phyloP scores from a whole-genome alignment of 2,888 invertebrate genomes.

The Plemyria rubiginata region DNA sequence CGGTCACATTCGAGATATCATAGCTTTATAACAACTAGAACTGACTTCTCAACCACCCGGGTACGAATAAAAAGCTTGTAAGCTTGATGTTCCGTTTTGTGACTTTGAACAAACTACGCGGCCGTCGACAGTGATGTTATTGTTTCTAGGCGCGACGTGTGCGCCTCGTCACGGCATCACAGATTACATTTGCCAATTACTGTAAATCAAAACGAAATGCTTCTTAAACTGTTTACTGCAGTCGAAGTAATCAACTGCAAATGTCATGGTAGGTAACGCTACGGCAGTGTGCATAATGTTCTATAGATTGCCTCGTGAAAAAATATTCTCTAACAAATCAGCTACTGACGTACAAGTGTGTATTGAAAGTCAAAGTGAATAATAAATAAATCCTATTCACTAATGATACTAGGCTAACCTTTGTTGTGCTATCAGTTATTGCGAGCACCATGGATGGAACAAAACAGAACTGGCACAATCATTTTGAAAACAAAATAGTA shows the following conservation, averaged over 20 bases:
- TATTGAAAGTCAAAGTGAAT: too few relatives aligned
- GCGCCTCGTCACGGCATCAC: constrained; percentile 5
- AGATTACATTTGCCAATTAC: constrained; percentile 14
- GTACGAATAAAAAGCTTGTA: not conserved
- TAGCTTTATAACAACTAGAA: not conserved
- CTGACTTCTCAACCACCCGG: not conserved
- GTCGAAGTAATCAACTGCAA: constrained; percentile 14
- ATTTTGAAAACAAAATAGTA: too few relatives aligned
- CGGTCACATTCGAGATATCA: not conserved
- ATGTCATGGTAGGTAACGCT: constrained; percentile 15
- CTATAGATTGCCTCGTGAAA: constrained; percentile 5
- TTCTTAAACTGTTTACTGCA: constrained; percentile 11
- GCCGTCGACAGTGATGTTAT: constrained; percentile 6
- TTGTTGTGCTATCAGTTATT: too few relatives aligned
- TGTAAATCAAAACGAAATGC: constrained; percentile 9
- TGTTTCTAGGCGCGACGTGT: constrained; percentile 4
- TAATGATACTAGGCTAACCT: too few relatives aligned
- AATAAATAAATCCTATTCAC: too few relatives aligned
- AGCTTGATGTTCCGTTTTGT: not conserved
- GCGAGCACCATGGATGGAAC: too few relatives aligned
- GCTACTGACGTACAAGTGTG: not conserved
- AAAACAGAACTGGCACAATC: too few relatives aligned
- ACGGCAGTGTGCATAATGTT: constrained; percentile 16
- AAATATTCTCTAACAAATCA: not conserved
- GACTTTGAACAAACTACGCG: not conserved